Evolutionary conservation across 2,113 vertebrate genomes (phyloP), one percentile per base, ranked within the genome.

Genomic region (Prolemur simus): DNA sequence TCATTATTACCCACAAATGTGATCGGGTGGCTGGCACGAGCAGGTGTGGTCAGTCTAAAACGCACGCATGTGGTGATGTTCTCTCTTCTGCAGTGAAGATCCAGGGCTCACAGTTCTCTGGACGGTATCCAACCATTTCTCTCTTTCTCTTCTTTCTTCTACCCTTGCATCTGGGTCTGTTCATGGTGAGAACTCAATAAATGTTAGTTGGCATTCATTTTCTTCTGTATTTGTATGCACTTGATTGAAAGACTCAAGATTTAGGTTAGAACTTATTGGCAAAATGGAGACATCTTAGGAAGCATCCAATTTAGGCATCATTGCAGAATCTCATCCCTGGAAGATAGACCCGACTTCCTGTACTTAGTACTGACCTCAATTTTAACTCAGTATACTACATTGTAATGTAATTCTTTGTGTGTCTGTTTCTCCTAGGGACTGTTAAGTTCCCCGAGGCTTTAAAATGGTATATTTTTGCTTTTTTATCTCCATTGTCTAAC

Each of bases 41-140:
- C n/a, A 80, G 47, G 21, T 6, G 0, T 83, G 58, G 37, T 13
- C 42, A 18, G 20, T 42, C 45, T 71, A 18, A 80, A 74, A 21
- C 7, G 10, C 17, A 25, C 54, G 13, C 2, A 0, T 4, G 0
- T 2, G 5, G 3, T 18, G 23, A 27, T 2, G 1, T 4, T 52
- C 42, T 95, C n/a, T 42, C 64, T 49, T 45, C 5, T 64, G 7
- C 20, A n/a, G 1, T 15, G 52, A 68, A 25, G 32, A n/a, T 29
- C 15, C 39, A 60, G 47, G 56, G 20, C 56, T 52, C 21, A 34
- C n/a, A n/a, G 34, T 29, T 20, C 42, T 9, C 14, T 37, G 17
- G 52, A 64, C 58, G 18, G 29, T 23, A 29, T 45, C 52, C n/a
- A 54, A 11, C 14, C 6, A 1, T 54, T 45, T 76, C 18, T 47